Evolutionary conservation across 1,140 invertebrate species (phyloP).

Genomic region (Ceratosolen fusciceps): DNA sequence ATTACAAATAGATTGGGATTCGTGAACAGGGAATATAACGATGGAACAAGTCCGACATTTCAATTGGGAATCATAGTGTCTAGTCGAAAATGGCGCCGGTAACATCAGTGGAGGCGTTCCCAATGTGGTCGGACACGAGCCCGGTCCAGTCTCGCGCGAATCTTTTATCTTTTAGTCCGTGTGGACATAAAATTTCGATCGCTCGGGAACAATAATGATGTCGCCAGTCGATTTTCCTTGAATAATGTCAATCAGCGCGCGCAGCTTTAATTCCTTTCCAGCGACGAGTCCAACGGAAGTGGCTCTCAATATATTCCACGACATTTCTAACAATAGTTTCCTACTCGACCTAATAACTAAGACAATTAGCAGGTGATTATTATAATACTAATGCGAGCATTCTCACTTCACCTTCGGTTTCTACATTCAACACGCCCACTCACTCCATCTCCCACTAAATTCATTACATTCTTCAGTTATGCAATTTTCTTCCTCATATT

Average conservation of each 20-base stretch:
- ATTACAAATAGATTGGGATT: slow-evolving; percentile 16
- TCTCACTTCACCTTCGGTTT: too few species aligned
- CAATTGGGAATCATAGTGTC: background rate
- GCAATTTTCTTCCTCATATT: too few species aligned
- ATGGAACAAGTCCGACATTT: slow-evolving; percentile 9
- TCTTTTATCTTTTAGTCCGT: background rate
- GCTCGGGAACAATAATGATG: slow-evolving; percentile 11
- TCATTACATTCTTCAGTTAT: too few species aligned
- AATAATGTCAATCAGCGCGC: slow-evolving; percentile 29
- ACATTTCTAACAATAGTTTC: background rate
- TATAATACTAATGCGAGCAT: too few species aligned
- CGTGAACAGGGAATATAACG: slow-evolving; percentile 16
- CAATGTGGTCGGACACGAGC: background rate
- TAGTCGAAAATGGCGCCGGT: background rate
- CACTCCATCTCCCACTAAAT: too few species aligned
- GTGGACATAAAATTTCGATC: slow-evolving; percentile 15
- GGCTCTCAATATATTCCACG: background rate
- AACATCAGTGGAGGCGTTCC: background rate
- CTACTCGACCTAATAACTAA: background rate
- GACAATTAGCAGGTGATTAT: too few species aligned
- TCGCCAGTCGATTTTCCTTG: slow-evolving; percentile 15
- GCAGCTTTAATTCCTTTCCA: background rate
- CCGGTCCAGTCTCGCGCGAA: background rate
- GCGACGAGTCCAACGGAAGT: background rate
- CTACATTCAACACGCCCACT: too few species aligned